Conservation (phyloP, 1,140 invertebrate genomes). For the Conus ventricosus region DNA sequence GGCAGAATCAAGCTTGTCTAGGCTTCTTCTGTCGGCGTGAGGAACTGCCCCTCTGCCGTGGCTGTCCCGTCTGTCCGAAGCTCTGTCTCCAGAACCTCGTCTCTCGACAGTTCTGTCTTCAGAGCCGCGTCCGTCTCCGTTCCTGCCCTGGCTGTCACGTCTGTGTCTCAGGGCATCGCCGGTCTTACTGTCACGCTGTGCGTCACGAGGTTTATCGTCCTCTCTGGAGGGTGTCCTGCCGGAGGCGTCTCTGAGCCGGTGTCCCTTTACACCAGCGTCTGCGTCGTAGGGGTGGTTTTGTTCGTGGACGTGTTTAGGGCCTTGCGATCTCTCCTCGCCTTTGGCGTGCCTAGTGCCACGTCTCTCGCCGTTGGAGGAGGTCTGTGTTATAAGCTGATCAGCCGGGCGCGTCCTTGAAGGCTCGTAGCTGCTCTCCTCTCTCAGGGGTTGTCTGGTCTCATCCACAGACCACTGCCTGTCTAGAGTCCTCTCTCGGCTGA, state of each 20-base stretch:
- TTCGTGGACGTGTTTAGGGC: neutral
- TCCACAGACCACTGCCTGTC: slow-evolving; percentile 9
- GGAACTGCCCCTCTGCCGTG: too few species aligned
- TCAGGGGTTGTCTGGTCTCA: neutral
- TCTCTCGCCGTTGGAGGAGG: neutral
- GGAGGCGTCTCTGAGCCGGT: neutral
- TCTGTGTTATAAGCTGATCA: neutral
- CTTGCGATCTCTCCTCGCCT: neutral
- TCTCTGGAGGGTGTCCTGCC: neutral
- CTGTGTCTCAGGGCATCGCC: neutral
- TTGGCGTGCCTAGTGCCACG: neutral
- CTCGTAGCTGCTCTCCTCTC: neutral
- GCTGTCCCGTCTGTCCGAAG: neutral
- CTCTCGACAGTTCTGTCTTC: neutral
- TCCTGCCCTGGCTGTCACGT: neutral
- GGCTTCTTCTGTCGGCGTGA: neutral
- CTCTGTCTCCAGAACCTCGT: neutral
- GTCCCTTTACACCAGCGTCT: neutral
- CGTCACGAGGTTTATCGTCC: neutral
- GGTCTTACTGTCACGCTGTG: neutral
- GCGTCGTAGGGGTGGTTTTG: neutral
- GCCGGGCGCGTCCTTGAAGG: neutral
- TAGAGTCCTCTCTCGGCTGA: slow-evolving; percentile 8
- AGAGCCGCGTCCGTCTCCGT: neutral
- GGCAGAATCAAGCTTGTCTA: neutral